Evolutionary conservation across 2,113 vertebrate species (phyloP).

Genomic region (Apistogramma diplotaenia): DNA sequence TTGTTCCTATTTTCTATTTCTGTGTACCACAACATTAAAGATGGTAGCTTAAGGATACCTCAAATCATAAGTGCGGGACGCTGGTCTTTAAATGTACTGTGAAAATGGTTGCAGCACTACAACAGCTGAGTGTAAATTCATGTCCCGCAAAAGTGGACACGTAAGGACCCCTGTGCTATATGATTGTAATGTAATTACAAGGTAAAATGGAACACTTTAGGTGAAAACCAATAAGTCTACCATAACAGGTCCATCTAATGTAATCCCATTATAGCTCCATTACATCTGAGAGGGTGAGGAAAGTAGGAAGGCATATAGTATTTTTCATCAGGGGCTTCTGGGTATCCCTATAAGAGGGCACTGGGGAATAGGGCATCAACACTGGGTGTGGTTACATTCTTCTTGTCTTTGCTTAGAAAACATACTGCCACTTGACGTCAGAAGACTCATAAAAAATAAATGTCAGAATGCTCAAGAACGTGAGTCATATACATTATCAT

Average conservation of each 20-base stretch:
- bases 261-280: slow-evolving; percentile 74
- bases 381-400: slow-evolving; percentile 30
- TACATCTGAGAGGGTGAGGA: slow-evolving; percentile 62
- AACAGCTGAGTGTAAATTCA: slow-evolving; percentile 55
- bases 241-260: slow-evolving; percentile 69
- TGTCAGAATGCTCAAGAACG: neutral
- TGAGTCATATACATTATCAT: neutral
- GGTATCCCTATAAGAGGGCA: slow-evolving; percentile 53
- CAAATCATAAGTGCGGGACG: neutral
- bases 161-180: slow-evolving; percentile 60
- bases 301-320: slow-evolving; percentile 64
- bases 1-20: neutral
- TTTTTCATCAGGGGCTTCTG: slow-evolving; percentile 64
- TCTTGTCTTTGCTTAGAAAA: slow-evolving; percentile 22
- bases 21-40: neutral
- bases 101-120: slow-evolving; percentile 33
- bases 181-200: slow-evolving; percentile 68
- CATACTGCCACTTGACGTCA: neutral
- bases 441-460: slow-evolving; percentile 11
- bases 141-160: slow-evolving; percentile 55
- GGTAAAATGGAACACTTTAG: slow-evolving; percentile 76
- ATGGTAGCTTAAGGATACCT: neutral
- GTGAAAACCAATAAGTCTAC: slow-evolving; percentile 75
- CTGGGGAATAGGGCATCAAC: slow-evolving; percentile 47
- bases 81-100: slow-evolving; percentile 9